Evolutionary conservation across 2,797 vertebrate genomes (phyloP).

Genomic region (Cyprinella venusta): DNA sequence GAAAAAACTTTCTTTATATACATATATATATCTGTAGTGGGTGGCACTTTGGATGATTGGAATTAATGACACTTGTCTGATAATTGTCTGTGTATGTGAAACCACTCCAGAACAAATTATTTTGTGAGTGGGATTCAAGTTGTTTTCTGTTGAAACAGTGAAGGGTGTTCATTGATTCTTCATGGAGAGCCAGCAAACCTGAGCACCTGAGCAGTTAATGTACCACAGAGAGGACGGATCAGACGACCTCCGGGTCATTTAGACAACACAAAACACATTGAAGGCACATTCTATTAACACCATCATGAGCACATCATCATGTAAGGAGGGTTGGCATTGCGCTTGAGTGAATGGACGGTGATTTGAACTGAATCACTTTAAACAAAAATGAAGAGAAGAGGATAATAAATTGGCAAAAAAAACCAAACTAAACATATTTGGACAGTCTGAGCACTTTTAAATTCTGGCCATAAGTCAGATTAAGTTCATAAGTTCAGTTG

Average conservation of each 20-base stretch:
- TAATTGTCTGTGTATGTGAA: not conserved
- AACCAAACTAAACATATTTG: not conserved
- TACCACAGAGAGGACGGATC: conserved; percentile 4
- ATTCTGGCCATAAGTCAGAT: not conserved
- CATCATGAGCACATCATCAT: not conserved
- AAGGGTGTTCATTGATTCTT: conserved; percentile 26
- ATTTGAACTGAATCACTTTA: not conserved
- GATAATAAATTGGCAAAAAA: not conserved
- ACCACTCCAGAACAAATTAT: conserved; percentile 1
- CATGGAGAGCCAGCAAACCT: conserved; percentile 24
- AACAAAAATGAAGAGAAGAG: not conserved
- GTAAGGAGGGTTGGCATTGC: not conserved
- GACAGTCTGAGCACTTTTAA: conserved; percentile 6
- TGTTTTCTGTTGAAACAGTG: conserved; percentile 5
- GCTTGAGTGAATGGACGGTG: not conserved
- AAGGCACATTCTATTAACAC: conserved; percentile 27
- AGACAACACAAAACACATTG: conserved; percentile 5
- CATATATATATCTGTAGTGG: not conserved
- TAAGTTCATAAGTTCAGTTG: too few relatives aligned
- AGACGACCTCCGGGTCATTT: conserved; percentile 4
- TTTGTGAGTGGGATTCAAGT: not conserved
- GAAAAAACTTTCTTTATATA: not conserved
- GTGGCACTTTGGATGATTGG: not conserved
- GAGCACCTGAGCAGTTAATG: conserved; percentile 14
- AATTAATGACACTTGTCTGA: not conserved